Percentiles rank a stretch among this genome's conserved stretches.
These are phyloP conservation scores for Lithophane leautieri DNA, from an alignment of 2,888 invertebrate genomes.

Conservation along the genomic window DNA sequence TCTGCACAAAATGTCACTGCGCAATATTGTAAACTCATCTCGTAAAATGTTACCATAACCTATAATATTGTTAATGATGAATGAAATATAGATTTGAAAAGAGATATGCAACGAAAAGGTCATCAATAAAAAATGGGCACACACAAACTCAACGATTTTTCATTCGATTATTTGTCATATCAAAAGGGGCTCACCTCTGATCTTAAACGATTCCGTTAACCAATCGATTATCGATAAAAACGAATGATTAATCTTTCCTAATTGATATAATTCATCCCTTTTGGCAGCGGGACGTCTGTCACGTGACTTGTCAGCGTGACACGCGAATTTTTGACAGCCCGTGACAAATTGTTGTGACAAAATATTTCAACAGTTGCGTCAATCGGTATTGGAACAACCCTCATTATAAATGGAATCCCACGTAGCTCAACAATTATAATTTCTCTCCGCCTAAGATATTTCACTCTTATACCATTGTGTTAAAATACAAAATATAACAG, in stretches of 20 bases:
- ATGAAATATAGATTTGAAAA: constrained; percentile 57
- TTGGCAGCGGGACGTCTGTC: constrained; percentile 79
- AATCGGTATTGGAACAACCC: constrained; percentile 78
- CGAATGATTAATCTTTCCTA: constrained; percentile 86
- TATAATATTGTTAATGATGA: constrained; percentile 63
- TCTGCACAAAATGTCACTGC: constrained; percentile 54
- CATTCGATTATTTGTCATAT: constrained; percentile 83
- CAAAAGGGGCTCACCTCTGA: constrained; percentile 82
- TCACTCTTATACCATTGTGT: constrained; percentile 41
- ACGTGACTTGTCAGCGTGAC: constrained; percentile 82
- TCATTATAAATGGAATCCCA: constrained; percentile 72
- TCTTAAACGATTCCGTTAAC: constrained; percentile 85
- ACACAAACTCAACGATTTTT: constrained; percentile 69
- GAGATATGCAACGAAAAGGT: constrained; percentile 62
- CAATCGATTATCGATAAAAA: constrained; percentile 84
- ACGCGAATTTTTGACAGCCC: constrained; percentile 84
- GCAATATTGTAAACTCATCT: constrained; percentile 55
- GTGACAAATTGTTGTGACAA: constrained; percentile 90
- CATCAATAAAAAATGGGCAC: constrained; percentile 70
- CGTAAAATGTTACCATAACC: constrained; percentile 64
- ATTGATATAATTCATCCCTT: constrained; percentile 87
- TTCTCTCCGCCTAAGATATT: constrained; percentile 10
- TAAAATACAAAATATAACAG: constrained; percentile 54
- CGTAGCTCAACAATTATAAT: constrained; percentile 49
- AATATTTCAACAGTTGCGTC: constrained; percentile 90